These are phyloP conservation scores for Girardinus metallicus DNA, from an alignment of 2,797 vertebrate species.

Conservation along the genomic window DNA sequence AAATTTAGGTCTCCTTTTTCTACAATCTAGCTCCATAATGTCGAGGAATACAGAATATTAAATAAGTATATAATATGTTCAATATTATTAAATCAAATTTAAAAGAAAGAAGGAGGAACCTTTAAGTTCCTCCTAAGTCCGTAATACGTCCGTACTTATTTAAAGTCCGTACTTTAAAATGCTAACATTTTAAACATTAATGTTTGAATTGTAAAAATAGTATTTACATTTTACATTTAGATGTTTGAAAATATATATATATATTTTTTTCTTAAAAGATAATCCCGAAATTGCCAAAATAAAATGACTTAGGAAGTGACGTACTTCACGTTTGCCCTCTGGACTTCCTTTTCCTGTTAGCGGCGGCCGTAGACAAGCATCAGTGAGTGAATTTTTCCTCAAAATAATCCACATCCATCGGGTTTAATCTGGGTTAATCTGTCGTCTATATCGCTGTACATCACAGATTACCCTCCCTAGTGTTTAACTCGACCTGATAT, in stretches of 20 bases:
- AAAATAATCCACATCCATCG: conserved; percentile 76
- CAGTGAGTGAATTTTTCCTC: conserved; percentile 74
- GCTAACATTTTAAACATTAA: not conserved
- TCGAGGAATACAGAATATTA: not conserved
- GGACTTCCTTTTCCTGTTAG: conserved; percentile 82
- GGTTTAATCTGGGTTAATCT: not conserved
- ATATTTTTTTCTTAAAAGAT: not conserved
- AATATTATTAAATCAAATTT: not conserved
- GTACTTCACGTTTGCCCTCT: conserved; percentile 48
- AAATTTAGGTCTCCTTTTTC: not conserved
- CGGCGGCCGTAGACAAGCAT: conserved; percentile 76
- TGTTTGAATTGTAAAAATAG: not conserved
- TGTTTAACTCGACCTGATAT: not conserved
- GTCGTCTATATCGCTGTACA: fast-evolving
- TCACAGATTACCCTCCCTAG: fast-evolving
- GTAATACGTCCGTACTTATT: not conserved
- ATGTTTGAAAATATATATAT: not conserved
- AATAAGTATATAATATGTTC: not conserved
- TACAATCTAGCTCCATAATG: not conserved
- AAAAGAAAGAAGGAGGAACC: not conserved
- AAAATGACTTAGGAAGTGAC: conserved; percentile 68
- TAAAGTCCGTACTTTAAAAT: not conserved
- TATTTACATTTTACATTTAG: not conserved
- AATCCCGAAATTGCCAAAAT: not conserved
- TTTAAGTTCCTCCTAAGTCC: not conserved